Evolutionary conservation across 2,888 invertebrate genomes (phyloP).

Genomic region (Cyclophora punctaria): DNA sequence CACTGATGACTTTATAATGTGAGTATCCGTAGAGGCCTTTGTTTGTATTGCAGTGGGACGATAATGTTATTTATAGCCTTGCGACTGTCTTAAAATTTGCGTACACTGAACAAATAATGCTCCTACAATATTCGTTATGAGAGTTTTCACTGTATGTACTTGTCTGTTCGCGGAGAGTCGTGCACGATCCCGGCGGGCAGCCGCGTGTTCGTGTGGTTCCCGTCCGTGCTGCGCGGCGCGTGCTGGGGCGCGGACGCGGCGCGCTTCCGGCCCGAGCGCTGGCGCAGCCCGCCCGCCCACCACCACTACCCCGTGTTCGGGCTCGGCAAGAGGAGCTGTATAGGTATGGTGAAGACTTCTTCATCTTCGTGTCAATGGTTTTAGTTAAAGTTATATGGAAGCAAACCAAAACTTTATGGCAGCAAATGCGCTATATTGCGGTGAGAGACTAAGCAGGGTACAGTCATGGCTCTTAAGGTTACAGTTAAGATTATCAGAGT

Average conservation of each 20-base stretch:
- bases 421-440: too few relatives aligned
- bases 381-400: too few relatives aligned
- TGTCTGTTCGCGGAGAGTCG: neutral
- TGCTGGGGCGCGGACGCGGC: constrained; percentile 13
- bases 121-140: neutral
- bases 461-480: too few relatives aligned
- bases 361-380: too few relatives aligned
- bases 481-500: too few relatives aligned
- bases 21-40: too few relatives aligned
- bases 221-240: constrained; percentile 2
- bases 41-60: neutral
- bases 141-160: neutral
- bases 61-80: neutral
- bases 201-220: constrained; percentile 1
- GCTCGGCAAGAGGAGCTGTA: constrained; percentile 14
- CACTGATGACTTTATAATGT: too few relatives aligned
- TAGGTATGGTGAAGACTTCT: constrained; percentile 3
- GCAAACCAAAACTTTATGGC: too few relatives aligned
- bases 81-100: neutral
- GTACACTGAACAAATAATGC: too few relatives aligned
- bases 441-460: too few relatives aligned
- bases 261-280: constrained; percentile 16
- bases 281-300: constrained; percentile 17
- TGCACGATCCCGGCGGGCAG: constrained; percentile 14
- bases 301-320: constrained; percentile 12